Base-by-base conservation (phyloP, 2,797 vertebrate genomes). In the Aldrovandia affinis region DNA sequence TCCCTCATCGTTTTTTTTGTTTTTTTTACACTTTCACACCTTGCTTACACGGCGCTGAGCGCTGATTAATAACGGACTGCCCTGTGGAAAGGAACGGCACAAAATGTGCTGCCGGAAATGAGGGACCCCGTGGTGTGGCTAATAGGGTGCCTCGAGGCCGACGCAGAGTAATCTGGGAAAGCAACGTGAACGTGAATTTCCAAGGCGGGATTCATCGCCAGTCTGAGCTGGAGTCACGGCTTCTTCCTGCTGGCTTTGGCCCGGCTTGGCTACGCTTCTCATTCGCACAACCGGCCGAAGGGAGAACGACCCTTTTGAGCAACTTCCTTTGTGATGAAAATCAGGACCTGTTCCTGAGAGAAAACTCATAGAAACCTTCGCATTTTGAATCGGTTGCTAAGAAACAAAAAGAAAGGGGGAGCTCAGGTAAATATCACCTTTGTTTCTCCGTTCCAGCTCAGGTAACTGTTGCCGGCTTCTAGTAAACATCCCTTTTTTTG, bases 191-290 rank as follows among this genome's bases (percentile, higher is more conserved):
- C 54, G 78, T 3, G 28, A 18, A 59, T 30, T 59, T 54, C 25
- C 82, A 59, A 25, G 2, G 57, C 36, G 5, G 36, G 68, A 59
- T 59, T 83, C 39, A 47, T n/a, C 5, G 28, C 89, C 86, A 87
- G 12, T 65, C 55, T n/a, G n/a, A 57, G 10, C 82, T 81, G 80
- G 57, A 30, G 85, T 81, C 86, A 57, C 82, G 44, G 80, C 80
- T 70, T 75, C n/a, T 63, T 81, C 55, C 12, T 70, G n/a, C 70
- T 15, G 2, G 52, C 12, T 61, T 87, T 90, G 90, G 78, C 91
- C 92, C 89, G 86, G 87, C 86, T 91, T 87, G 54, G 85, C 92
- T 87, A 89, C 47, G 87, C 86, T 88, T 73, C 78, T 33, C 91
- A 55, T 86, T 89, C 88, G 14, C 18, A 12, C 12, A 50, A 50